Percentiles rank a stretch among this genome's conserved stretches.
These are phyloP conservation scores for Notechis scutatus DNA, from an alignment of 2,113 vertebrate genomes.

Conservation along the genomic window DNA sequence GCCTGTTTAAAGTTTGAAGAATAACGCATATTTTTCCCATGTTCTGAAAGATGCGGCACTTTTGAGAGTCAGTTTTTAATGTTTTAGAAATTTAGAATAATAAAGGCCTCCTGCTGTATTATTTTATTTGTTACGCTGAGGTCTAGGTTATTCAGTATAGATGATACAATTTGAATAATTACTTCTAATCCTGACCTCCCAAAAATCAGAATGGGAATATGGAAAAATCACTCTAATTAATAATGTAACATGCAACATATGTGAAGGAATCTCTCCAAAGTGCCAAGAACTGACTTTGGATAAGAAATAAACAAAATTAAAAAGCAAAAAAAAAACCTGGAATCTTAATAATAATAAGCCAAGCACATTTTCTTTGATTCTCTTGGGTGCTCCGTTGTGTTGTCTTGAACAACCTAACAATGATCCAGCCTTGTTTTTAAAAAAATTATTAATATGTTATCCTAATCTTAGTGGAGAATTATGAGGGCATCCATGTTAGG, in stretches of 20 bases:
- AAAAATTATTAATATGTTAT: constrained; percentile 63
- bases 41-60: neutral
- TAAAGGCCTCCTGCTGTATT: neutral
- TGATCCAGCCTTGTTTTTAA: constrained; percentile 43
- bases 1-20: constrained; percentile 21
- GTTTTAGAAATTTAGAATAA: neutral
- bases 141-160: neutral
- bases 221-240: neutral
- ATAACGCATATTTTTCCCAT: neutral
- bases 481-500: constrained; percentile 66
- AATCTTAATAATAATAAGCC: neutral
- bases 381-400: constrained; percentile 1
- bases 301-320: neutral
- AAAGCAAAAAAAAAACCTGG: neutral
- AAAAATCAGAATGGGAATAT: neutral
- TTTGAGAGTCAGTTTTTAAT: neutral
- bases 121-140: neutral
- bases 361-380: constrained; percentile 34
- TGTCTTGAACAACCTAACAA: constrained; percentile 52
- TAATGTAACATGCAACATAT: neutral
- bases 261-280: neutral
- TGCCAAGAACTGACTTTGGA: neutral
- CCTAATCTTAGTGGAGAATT: constrained; percentile 66
- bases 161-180: neutral
- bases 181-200: neutral